Evolutionary conservation across 2,113 vertebrate species (phyloP).

Genomic region (Hippocampus mohnikei): DNA sequence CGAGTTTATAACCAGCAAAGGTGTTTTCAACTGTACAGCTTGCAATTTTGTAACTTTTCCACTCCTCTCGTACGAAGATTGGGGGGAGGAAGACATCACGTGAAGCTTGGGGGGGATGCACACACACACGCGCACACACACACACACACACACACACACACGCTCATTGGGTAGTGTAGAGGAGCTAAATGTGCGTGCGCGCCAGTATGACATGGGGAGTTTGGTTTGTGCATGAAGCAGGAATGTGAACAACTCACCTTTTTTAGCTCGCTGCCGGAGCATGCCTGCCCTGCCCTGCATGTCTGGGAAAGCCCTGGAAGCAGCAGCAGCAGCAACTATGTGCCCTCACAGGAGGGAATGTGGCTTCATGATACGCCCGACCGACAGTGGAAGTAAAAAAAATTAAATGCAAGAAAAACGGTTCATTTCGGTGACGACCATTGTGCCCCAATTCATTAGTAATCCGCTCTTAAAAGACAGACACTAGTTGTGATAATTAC

Average conservation of each 20-base stretch:
- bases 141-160: slow-evolving; percentile 38
- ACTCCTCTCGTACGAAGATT: slow-evolving; percentile 9
- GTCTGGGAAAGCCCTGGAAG: slow-evolving; percentile 38
- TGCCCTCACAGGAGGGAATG: neutral
- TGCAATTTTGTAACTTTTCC: slow-evolving; percentile 15
- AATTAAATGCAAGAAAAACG: too few species aligned
- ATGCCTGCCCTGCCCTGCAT: slow-evolving; percentile 53
- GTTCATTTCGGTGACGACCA: neutral
- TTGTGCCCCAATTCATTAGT: neutral
- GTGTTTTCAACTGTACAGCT: neutral
- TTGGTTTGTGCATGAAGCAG: slow-evolving; percentile 74
- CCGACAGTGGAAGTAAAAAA: slow-evolving; percentile 4
- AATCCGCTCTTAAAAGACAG: neutral
- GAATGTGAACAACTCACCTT: slow-evolving; percentile 75
- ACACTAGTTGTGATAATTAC: neutral
- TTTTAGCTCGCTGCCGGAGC: slow-evolving; percentile 61
- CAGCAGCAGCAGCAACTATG: slow-evolving; percentile 11
- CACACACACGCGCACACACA: slow-evolving; percentile 30
- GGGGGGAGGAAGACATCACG: neutral
- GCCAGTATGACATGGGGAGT: slow-evolving; percentile 53
- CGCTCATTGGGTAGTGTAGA: slow-evolving; percentile 36
- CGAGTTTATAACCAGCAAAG: slow-evolving; percentile 2
- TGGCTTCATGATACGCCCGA: slow-evolving; percentile 28
- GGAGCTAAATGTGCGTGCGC: slow-evolving; percentile 27
- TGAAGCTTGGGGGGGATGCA: slow-evolving; percentile 33